Conservation (phyloP, 1,140 invertebrate genomes). For the Monochamus saltuarius region DNA sequence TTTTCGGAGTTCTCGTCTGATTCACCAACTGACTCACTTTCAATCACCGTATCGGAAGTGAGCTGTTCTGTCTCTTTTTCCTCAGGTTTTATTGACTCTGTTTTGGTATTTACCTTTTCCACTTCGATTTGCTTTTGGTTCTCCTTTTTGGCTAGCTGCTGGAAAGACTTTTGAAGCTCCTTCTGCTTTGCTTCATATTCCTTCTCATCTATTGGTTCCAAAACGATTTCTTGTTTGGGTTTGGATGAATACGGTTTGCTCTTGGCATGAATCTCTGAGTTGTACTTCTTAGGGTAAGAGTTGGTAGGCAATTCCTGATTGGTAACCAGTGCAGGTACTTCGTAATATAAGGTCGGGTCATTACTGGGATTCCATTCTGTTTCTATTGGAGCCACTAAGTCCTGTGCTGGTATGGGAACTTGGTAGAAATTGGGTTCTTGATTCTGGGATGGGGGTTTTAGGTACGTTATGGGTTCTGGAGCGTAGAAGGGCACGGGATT, state of each 20-base stretch:
- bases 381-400: slow-evolving; percentile 40
- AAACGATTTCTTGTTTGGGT: slow-evolving; percentile 41
- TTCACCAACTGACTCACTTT: background rate
- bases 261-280: slow-evolving; percentile 44
- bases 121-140: slow-evolving; percentile 42
- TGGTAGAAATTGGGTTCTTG: slow-evolving; percentile 35
- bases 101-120: background rate
- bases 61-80: background rate
- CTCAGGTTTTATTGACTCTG: background rate
- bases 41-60: background rate
- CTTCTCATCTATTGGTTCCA: slow-evolving; percentile 37
- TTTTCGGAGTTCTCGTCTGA: background rate
- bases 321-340: slow-evolving; percentile 36
- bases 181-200: slow-evolving; percentile 41
- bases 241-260: slow-evolving; percentile 40
- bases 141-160: slow-evolving; percentile 43
- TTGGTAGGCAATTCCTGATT: slow-evolving; percentile 42
- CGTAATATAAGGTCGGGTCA: slow-evolving; percentile 47
- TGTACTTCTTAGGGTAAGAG: slow-evolving; percentile 48
- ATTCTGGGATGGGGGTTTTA: slow-evolving; percentile 36
- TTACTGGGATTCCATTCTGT: slow-evolving; percentile 48
- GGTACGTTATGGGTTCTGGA: slow-evolving; percentile 33
- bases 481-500: slow-evolving; percentile 37
- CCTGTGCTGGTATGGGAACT: slow-evolving; percentile 43
- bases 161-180: slow-evolving; percentile 39